phyloP scores from a whole-genome alignment of 2,113 vertebrate genomes.

The Campylorhamphus procurvoides region DNA sequence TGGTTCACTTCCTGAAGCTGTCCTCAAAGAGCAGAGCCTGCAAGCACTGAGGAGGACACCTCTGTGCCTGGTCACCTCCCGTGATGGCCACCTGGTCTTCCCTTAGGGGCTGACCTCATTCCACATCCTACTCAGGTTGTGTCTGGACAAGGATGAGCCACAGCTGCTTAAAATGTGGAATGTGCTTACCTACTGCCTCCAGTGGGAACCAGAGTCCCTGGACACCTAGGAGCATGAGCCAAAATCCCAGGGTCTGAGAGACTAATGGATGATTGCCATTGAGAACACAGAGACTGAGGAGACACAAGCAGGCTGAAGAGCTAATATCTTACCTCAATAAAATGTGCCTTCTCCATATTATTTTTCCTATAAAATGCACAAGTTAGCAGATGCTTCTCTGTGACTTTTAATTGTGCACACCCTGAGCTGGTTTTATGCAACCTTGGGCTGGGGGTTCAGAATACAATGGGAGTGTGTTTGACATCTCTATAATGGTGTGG shows the following conservation, averaged over 20 bases:
- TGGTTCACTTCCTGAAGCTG: not conserved
- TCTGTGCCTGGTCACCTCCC: not conserved
- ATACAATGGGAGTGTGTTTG: not conserved
- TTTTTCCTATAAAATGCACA: not conserved
- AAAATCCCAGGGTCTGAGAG: not conserved
- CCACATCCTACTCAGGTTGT: not conserved
- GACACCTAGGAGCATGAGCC: not conserved
- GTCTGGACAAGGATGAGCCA: not conserved
- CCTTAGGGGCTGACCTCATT: not conserved
- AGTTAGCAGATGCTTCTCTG: not conserved
- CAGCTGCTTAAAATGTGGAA: not conserved
- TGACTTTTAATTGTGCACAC: not conserved
- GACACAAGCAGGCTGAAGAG: not conserved
- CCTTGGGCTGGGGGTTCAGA: not conserved
- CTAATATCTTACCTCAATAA: not conserved
- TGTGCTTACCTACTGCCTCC: not conserved
- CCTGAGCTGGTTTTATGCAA: not conserved
- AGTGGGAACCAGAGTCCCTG: not conserved
- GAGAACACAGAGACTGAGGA: not conserved
- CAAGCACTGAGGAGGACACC: not conserved
- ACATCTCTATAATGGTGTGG: conserved; percentile 1
- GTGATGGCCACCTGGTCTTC: not conserved
- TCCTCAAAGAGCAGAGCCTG: not conserved
- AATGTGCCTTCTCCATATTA: not conserved
- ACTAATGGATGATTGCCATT: not conserved